Percentiles rank a stretch among this genome's conserved stretches.
These are phyloP conservation scores for Corythaeola cristata DNA, from an alignment of 2,113 vertebrate species.

Conservation along the genomic window DNA sequence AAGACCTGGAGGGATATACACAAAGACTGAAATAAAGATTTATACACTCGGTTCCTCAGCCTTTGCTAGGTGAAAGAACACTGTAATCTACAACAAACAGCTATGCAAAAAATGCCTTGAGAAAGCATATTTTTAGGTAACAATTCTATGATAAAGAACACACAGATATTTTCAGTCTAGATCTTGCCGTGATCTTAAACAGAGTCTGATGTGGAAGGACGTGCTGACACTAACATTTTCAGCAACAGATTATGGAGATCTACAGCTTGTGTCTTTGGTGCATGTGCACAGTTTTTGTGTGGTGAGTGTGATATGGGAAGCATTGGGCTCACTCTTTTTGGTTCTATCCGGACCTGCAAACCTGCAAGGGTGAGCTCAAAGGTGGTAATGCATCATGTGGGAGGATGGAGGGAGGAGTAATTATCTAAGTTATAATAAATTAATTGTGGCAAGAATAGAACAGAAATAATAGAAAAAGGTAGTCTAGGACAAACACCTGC, in stretches of 20 bases:
- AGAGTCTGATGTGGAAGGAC: neutral
- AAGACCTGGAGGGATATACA: neutral
- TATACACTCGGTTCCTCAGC: neutral
- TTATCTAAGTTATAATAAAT: neutral
- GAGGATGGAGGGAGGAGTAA: neutral
- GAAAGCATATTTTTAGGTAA: neutral
- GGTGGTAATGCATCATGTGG: neutral
- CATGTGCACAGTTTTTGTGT: neutral
- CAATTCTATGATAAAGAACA: neutral
- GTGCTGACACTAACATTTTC: neutral
- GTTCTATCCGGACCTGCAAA: neutral
- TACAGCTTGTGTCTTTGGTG: neutral
- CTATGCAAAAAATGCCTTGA: neutral
- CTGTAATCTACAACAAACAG: neutral
- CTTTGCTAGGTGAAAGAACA: neutral
- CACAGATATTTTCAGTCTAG: neutral
- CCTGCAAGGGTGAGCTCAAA: neutral
- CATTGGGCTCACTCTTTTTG: neutral
- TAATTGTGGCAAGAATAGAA: neutral
- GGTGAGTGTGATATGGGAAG: neutral
- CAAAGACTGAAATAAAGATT: neutral
- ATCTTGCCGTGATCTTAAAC: neutral
- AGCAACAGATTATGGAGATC: neutral
- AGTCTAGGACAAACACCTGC: neutral
- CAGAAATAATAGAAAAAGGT: neutral